Base-by-base conservation (phyloP, 2,888 invertebrate genomes). In the Copidosoma aretas region DNA sequence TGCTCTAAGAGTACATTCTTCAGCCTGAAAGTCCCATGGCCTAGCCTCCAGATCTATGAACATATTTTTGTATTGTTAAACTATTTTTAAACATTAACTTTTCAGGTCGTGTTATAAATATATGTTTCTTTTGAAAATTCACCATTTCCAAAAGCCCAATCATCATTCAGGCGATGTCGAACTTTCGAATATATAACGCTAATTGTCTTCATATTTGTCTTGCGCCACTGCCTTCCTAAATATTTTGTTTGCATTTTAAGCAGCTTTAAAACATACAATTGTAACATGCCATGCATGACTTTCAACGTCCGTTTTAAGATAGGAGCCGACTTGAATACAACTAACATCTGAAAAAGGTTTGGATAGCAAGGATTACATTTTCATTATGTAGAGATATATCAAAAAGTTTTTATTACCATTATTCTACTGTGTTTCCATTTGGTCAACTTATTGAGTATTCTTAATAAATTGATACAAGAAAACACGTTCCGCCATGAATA, bases 341-440 rank as follows among this genome's bases (percentile, higher is more conserved):
- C 98, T 76, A 99, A 87, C 97, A 99, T 98, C 86, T 86, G 70
- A 65, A 62, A 24, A 51, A 64, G 41, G 52, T 49, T 52, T 22
- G 10, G 39, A n/a, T 52, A 19, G 25, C 19, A 39, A 59, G 46
- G 46, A 52, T 17, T 51, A 14, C 15, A 54, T 10, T 64, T 58
- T 24, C 24, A 51, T 53, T n/a, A 32, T 46, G 15, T 49, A 51
- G 67, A 39, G 32, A 5, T 32, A 32, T 64, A 3, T 22, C 56
- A 43, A 15, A 56, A 57, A 67, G 39, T 32, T 21, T 46, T 21
- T 52, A 69, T 78, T 81, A 87, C 88, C 95, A 96, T 96, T 71
- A 96, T 95, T 73, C 99, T 90, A n/a, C 98, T 98, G 84, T 98
- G 98, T 83, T 99, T 99, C 96, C 98, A 98, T 85, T 99, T 99